Evolutionary conservation across 2,797 vertebrate species (phyloP).

Genomic region (Fratercula arctica): DNA sequence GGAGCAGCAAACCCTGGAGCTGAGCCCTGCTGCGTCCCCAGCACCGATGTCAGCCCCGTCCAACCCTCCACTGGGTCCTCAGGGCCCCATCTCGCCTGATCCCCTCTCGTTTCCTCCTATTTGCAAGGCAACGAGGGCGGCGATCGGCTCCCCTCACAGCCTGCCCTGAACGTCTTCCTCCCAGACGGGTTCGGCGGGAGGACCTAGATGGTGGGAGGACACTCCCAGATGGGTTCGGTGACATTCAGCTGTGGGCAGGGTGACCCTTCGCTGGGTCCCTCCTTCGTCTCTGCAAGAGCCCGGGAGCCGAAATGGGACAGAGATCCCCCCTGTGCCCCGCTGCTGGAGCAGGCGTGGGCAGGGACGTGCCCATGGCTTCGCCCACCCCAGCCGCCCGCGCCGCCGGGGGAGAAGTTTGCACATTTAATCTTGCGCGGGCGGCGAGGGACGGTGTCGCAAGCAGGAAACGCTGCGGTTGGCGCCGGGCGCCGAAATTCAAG

Average conservation of each 20-base stretch:
- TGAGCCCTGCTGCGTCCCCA: rapidly evolving
- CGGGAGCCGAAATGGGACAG: neutral
- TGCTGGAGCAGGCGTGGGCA: neutral
- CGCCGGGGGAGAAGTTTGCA: neutral
- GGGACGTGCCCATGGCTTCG: rapidly evolving
- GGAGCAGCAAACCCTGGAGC: neutral
- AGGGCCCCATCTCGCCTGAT: neutral
- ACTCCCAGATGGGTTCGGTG: neutral
- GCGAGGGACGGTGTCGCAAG: constrained; percentile 28
- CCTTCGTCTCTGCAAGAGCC: neutral
- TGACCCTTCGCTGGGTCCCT: neutral
- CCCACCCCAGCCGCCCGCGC: neutral
- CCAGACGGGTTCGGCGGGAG: too few relatives aligned
- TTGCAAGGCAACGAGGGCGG: neutral
- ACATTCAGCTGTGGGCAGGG: neutral
- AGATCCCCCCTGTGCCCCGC: neutral
- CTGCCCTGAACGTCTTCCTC: neutral
- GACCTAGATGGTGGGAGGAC: too few relatives aligned
- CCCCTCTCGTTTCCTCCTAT: rapidly evolving
- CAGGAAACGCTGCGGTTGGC: constrained; percentile 57
- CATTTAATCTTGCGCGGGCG: neutral
- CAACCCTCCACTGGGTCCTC: neutral
- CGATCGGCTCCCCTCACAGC: rapidly evolving
- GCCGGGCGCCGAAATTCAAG: neutral
- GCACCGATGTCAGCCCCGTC: too few relatives aligned